Percentiles rank a stretch among this genome's conserved stretches.
phyloP scores from a whole-genome alignment of 2,113 vertebrate genomes.

The Bungarus multicinctus region DNA sequence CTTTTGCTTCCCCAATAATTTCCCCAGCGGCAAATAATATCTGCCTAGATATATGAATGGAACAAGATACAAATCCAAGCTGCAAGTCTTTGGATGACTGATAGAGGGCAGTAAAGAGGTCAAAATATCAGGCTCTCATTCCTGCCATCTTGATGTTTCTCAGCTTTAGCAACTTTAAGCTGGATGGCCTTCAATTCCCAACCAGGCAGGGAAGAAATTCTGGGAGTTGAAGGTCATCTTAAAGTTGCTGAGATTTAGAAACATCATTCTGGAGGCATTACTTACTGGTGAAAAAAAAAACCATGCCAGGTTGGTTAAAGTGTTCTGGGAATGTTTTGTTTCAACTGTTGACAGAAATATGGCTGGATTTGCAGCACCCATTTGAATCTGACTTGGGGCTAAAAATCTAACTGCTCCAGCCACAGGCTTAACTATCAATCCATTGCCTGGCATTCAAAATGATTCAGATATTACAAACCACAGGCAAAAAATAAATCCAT shows the following conservation, averaged over 20 bases:
- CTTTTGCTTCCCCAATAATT: neutral
- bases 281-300: neutral
- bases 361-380: neutral
- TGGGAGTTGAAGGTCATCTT: neutral
- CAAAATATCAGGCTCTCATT: neutral
- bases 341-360: neutral
- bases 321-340: neutral
- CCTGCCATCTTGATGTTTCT: neutral
- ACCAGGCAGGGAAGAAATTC: neutral
- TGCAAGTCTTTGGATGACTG: neutral
- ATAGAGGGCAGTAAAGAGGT: neutral
- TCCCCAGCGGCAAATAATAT: neutral
- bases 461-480: neutral
- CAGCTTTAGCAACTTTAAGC: neutral
- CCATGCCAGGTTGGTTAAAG: neutral
- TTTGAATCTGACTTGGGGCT: neutral
- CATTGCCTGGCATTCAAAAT: neutral
- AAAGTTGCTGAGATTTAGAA: neutral
- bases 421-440: neutral
- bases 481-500: neutral
- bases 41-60: neutral
- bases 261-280: neutral
- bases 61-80: neutral
- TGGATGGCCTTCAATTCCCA: neutral
- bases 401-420: neutral